Percentiles rank a stretch among this genome's conserved stretches.
phyloP scores from a whole-genome alignment of 2,797 vertebrate species.

The Platalea minor region DNA sequence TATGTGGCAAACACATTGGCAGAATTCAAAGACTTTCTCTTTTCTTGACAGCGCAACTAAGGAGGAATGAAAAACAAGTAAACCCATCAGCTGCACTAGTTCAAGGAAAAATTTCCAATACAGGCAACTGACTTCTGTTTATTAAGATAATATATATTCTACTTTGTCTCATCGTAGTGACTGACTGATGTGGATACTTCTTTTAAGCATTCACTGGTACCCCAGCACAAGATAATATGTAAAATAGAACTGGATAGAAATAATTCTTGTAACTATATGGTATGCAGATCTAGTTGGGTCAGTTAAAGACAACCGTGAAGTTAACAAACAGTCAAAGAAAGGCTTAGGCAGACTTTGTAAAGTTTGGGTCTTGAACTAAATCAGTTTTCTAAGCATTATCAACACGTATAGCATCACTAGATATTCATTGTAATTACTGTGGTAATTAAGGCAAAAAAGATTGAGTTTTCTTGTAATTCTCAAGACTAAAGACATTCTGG shows the following conservation, averaged over 20 bases:
- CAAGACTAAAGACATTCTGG: background rate
- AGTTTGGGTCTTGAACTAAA: background rate
- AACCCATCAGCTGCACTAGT: background rate
- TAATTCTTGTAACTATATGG: background rate
- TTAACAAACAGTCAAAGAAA: background rate
- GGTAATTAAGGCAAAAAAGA: background rate
- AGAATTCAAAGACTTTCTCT: background rate
- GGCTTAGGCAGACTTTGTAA: background rate
- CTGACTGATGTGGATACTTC: background rate
- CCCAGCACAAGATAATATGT: background rate
- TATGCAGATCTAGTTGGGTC: background rate
- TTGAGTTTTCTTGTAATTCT: background rate
- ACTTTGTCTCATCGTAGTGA: background rate
- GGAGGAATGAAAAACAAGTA: background rate
- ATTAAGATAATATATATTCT: background rate
- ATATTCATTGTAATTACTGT: background rate
- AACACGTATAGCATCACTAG: fast-evolving
- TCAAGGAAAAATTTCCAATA: background rate
- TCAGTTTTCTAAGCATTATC: background rate
- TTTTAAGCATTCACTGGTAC: background rate
- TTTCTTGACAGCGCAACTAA: background rate
- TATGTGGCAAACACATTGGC: background rate
- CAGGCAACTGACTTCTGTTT: background rate
- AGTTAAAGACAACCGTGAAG: background rate
- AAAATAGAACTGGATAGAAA: background rate